A percentile compares a stretch with the other conserved stretches of the same genome.
Conservation (phyloP, 2,888 invertebrate species). For the Euplexia lucipara region DNA sequence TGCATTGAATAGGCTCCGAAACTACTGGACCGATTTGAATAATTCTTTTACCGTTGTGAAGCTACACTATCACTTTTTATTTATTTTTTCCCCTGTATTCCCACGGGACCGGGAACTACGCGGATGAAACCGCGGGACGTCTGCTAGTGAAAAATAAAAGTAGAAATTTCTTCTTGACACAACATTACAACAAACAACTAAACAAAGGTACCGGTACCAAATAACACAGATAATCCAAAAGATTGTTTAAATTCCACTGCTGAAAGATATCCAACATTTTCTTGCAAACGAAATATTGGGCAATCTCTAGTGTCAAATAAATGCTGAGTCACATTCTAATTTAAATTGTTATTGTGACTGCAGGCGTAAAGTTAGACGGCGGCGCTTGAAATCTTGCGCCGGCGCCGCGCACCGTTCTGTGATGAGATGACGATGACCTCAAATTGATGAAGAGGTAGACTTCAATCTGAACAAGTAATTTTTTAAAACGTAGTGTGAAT, state of each 20-base stretch:
- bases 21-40: too few relatives aligned
- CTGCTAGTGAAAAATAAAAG: too few relatives aligned
- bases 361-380: slow-evolving; percentile 44
- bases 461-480: background rate
- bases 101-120: too few relatives aligned
- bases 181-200: too few relatives aligned
- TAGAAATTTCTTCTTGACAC: too few relatives aligned
- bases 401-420: slow-evolving; percentile 44
- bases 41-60: too few relatives aligned
- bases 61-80: too few relatives aligned
- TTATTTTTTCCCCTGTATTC: too few relatives aligned
- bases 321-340: slow-evolving; percentile 45
- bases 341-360: slow-evolving; percentile 49
- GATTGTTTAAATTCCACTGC: background rate
- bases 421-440: slow-evolving; percentile 35
- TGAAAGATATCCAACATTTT: background rate
- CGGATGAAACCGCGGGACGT: too few relatives aligned
- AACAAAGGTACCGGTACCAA: background rate
- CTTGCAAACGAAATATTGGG: background rate
- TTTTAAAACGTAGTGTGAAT: too few relatives aligned
- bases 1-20: too few relatives aligned
- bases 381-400: slow-evolving; percentile 45
- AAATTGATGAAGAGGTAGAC: slow-evolving; percentile 9
- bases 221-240: background rate
- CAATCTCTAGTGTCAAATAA: slow-evolving; percentile 27